phyloP scores from a whole-genome alignment of 2,797 vertebrate species.

The Vireo griseus region DNA sequence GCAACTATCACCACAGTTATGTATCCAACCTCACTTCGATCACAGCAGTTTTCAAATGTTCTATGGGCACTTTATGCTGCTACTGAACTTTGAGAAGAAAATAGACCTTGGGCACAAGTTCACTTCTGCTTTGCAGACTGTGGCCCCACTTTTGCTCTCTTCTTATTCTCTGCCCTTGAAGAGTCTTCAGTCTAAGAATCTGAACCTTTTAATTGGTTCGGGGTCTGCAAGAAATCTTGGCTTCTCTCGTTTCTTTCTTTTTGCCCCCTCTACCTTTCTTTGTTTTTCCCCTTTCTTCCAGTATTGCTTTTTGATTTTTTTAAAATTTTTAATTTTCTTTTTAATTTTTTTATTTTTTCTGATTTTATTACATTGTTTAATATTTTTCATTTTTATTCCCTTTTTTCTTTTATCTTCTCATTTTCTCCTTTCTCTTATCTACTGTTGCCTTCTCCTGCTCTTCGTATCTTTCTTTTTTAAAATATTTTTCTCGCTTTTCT shows the following conservation, averaged over 20 bases:
- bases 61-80: background rate
- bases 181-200: background rate
- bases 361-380: background rate
- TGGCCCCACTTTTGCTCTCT: background rate
- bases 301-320: background rate
- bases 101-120: conserved; percentile 32
- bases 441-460: too few species aligned
- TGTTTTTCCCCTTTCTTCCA: rapidly evolving
- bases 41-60: conserved; percentile 10
- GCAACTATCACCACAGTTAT: conserved; percentile 27
- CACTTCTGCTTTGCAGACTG: background rate
- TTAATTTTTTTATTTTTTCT: too few species aligned
- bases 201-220: background rate
- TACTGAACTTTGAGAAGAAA: background rate
- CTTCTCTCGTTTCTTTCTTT: background rate
- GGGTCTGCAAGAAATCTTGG: background rate
- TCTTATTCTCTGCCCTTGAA: background rate
- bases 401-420: too few species aligned
- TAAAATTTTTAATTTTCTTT: background rate
- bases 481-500: too few species aligned
- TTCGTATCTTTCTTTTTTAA: too few species aligned
- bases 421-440: background rate
- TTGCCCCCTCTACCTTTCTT: background rate
- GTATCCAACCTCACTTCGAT: background rate
- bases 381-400: background rate